Percentiles rank a stretch among this genome's conserved stretches.
phyloP scores from a whole-genome alignment of 2,113 vertebrate genomes.

The Stercorarius parasiticus region DNA sequence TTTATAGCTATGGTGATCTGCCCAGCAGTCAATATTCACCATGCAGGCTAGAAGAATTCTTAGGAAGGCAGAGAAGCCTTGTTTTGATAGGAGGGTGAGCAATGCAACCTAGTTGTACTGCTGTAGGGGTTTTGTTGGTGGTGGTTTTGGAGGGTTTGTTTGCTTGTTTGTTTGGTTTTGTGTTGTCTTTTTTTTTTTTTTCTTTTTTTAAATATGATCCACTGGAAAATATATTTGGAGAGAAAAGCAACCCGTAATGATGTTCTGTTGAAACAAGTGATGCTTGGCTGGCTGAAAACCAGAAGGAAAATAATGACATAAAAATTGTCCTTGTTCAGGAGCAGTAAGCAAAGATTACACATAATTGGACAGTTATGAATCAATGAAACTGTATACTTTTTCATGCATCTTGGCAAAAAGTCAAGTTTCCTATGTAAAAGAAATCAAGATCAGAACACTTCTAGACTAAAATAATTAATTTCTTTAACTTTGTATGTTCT shows the following conservation, averaged over 20 bases:
- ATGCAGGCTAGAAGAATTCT: slow-evolving; percentile 39
- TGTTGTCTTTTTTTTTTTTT: neutral
- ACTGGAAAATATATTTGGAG: neutral
- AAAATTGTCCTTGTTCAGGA: slow-evolving; percentile 34
- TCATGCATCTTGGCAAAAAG: slow-evolving; percentile 18
- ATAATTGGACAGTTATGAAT: slow-evolving; percentile 53
- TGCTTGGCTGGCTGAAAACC: slow-evolving; percentile 36
- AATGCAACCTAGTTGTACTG: neutral
- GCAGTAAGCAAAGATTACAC: slow-evolving; percentile 25
- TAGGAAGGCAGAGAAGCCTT: slow-evolving; percentile 26
- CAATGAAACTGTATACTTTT: neutral
- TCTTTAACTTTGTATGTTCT: neutral
- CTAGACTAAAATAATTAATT: neutral
- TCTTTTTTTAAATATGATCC: neutral
- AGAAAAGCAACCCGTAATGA: neutral
- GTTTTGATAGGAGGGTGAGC: neutral
- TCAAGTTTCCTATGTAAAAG: neutral
- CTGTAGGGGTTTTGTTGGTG: neutral
- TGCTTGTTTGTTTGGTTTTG: neutral
- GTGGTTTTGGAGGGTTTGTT: neutral
- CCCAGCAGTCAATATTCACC: slow-evolving; percentile 51
- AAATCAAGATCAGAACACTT: neutral
- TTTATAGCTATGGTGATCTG: slow-evolving; percentile 39
- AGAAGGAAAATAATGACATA: slow-evolving; percentile 31
- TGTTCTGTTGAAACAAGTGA: slow-evolving; percentile 15